These are phyloP conservation scores for Agrilus mali DNA, from an alignment of 2,888 invertebrate species.

Conservation along the genomic window DNA sequence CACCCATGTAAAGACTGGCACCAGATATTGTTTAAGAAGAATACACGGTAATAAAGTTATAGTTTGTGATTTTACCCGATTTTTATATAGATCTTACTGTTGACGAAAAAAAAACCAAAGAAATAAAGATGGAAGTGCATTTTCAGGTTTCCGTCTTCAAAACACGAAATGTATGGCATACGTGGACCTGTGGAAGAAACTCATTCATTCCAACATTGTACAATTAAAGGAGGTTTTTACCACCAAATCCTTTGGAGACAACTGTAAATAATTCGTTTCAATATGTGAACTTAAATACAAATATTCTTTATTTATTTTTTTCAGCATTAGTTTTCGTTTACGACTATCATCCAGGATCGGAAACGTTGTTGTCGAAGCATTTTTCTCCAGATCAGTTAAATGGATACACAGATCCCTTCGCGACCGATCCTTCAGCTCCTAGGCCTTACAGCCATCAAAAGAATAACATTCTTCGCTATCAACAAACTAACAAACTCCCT, in stretches of 20 bases:
- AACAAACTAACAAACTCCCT: slow-evolving; percentile 58
- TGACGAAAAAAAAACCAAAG: no score
- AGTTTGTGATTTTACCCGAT: neutral
- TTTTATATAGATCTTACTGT: neutral
- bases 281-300: neutral
- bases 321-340: slow-evolving; percentile 91
- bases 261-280: slow-evolving; percentile 52
- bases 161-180: slow-evolving; percentile 73
- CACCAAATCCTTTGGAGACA: slow-evolving; percentile 92
- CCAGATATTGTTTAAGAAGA: slow-evolving; percentile 73
- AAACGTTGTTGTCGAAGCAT: slow-evolving; percentile 77
- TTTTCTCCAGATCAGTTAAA: slow-evolving; percentile 54
- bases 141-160: slow-evolving; percentile 62
- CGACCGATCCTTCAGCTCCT: slow-evolving; percentile 68
- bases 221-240: slow-evolving; percentile 86
- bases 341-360: slow-evolving; percentile 86
- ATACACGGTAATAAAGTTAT: slow-evolving; percentile 55
- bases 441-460: slow-evolving; percentile 72
- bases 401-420: slow-evolving; percentile 67
- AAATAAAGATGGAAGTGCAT: slow-evolving; percentile 6
- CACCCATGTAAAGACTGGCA: slow-evolving; percentile 73
- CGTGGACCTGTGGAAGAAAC: slow-evolving; percentile 90
- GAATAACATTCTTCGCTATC: slow-evolving; percentile 66
- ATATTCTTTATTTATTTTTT: slow-evolving; percentile 20
- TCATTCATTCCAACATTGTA: slow-evolving; percentile 90